These are phyloP conservation scores for Thelaira solivaga DNA, from an alignment of 2,888 invertebrate species.

Conservation along the genomic window DNA sequence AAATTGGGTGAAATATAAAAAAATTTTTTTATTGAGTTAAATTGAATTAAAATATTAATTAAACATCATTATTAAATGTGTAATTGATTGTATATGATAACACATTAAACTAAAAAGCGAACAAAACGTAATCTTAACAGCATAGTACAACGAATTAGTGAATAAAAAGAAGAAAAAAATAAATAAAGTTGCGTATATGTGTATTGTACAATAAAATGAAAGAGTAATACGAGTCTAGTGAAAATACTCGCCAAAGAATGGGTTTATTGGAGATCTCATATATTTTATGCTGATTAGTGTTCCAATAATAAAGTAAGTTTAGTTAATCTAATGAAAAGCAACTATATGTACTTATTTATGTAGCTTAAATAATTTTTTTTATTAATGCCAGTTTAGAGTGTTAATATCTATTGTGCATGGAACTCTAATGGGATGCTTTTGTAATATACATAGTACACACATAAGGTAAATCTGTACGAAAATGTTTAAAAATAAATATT, in stretches of 20 bases:
- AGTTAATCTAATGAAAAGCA: too few species aligned
- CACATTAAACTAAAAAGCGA: not conserved
- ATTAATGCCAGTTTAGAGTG: too few species aligned
- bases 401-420: not conserved
- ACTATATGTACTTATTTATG: too few species aligned
- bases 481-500: conserved; percentile 56
- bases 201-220: conserved; percentile 9
- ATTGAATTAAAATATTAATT: not conserved
- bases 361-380: too few species aligned
- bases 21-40: conserved; percentile 19
- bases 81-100: not conserved
- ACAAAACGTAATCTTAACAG: not conserved
- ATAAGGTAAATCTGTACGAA: not conserved
- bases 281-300: not conserved
- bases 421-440: not conserved
- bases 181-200: not conserved
- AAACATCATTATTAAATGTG: not conserved
- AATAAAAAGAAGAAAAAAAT: conserved; percentile 14
- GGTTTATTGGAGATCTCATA: conserved; percentile 24
- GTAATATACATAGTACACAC: not conserved
- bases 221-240: conserved; percentile 11
- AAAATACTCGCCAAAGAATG: conserved; percentile 21
- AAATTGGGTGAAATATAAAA: conserved; percentile 45
- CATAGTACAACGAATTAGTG: conserved; percentile 11
- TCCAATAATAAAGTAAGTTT: not conserved